A percentile compares a stretch with the other conserved stretches of the same genome.
Conservation (phyloP, 2,888 invertebrate species). For the Anoplius nigerrimus region DNA sequence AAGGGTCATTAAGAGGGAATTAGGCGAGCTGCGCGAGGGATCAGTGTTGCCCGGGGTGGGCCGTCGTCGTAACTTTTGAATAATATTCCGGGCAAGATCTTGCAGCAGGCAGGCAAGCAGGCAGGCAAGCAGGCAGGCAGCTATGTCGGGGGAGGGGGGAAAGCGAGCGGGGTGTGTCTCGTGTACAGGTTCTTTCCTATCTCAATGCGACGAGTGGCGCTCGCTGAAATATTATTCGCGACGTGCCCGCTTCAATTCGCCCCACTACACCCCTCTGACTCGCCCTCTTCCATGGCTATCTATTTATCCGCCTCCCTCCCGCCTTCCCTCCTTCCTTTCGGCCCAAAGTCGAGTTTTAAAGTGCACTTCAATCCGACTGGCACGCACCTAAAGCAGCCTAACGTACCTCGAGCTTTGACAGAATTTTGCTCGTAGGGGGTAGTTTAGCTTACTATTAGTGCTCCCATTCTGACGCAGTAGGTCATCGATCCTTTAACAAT, state of each 20-base stretch:
- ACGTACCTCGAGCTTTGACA: constrained; percentile 4
- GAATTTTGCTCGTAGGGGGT: no score
- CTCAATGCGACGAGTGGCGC: constrained; percentile 10
- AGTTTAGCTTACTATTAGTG: no score
- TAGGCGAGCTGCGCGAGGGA: constrained; percentile 39
- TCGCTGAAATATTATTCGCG: constrained; percentile 23
- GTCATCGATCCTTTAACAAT: no score
- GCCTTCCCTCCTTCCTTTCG: constrained; percentile 3
- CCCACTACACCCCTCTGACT: not conserved
- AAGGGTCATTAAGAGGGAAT: constrained; percentile 61
- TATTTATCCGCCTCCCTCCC: not conserved
- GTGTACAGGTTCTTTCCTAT: constrained; percentile 12
- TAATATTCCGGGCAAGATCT: constrained; percentile 32
- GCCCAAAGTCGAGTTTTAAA: constrained; percentile 27
- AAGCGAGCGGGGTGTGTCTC: constrained; percentile 11
- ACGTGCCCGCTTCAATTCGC: constrained; percentile 9
- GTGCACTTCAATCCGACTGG: constrained; percentile 31
- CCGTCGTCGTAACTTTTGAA: constrained; percentile 45
- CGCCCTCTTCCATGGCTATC: not conserved
- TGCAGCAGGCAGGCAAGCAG: not conserved
- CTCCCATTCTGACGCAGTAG: no score
- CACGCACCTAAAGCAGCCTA: constrained; percentile 15
- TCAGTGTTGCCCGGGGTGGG: constrained; percentile 6
- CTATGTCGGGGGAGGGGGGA: no score
- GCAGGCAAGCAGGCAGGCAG: not conserved